These are phyloP conservation scores for Torymus auratus DNA, from an alignment of 2,888 invertebrate genomes.

Conservation along the genomic window DNA sequence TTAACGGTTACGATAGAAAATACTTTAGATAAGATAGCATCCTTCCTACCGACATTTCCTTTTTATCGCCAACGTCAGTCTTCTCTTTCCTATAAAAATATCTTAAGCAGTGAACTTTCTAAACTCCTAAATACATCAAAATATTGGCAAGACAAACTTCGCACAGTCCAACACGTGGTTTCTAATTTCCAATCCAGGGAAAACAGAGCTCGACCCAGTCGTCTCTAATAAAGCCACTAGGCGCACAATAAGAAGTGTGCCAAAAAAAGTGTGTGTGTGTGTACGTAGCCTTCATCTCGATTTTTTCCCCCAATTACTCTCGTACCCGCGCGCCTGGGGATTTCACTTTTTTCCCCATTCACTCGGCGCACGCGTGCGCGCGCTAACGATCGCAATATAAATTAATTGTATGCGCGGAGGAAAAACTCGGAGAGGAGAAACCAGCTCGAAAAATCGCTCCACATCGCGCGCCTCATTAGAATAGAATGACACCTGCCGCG, in stretches of 20 bases:
- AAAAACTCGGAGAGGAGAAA: constrained; percentile 37
- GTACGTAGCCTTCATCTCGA: constrained; percentile 9
- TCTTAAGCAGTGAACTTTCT: too few relatives aligned
- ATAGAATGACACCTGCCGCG: constrained; percentile 51
- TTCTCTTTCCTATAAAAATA: too few relatives aligned
- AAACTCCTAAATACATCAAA: too few relatives aligned
- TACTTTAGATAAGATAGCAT: constrained; percentile 30
- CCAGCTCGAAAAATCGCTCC: constrained; percentile 30
- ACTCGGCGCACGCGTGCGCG: not conserved
- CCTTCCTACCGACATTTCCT: not conserved
- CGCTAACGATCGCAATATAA: constrained; percentile 32
- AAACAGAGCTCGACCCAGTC: not conserved
- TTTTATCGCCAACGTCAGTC: too few relatives aligned
- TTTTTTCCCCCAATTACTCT: constrained; percentile 36
- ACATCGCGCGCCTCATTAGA: constrained; percentile 44
- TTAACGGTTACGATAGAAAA: not conserved
- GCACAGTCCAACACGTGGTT: not conserved
- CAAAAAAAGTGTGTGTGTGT: constrained; percentile 8
- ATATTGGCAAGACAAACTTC: too few relatives aligned
- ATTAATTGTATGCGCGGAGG: constrained; percentile 39
- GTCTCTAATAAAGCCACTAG: constrained; percentile 2
- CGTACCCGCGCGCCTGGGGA: not conserved
- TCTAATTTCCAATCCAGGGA: not conserved
- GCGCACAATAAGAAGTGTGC: constrained; percentile 26
- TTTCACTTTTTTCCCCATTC: constrained; percentile 54